Evolutionary conservation across 1,140 invertebrate genomes (phyloP), one percentile per base, ranked within the genome.

Genomic region (Drosophila novamexicana): DNA sequence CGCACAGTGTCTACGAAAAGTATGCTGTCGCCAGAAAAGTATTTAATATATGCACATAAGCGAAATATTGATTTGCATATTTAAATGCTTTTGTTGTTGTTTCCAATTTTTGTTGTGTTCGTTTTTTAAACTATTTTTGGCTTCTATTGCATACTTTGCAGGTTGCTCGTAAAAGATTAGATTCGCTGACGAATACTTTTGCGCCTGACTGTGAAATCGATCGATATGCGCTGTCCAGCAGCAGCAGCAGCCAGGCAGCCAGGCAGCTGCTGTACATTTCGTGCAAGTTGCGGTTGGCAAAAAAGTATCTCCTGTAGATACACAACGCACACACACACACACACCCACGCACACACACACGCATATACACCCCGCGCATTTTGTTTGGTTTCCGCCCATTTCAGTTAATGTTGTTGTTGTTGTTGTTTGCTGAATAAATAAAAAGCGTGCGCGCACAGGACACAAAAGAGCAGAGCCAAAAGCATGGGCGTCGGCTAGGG

Each of bases 151-250:
- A 37, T 37, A 36, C 52, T 54, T 54, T 54, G 14, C 8, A 18
- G 34, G 14, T 16, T 18, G 14, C 10, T 37, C 7, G 34, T 12
- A 53, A 53, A 16, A 53, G 32, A n/a, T n/a, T 6, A 9, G 49
- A 53, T 29, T 59, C 10, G 8, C 69, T 67, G 71, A 79, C 36
- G 6, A 45, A 58, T 58, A 52, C 39, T 39, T 22, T 14, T 37
- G 1, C 7, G 7, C 12, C 6, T 54, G 34, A 83, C 59, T 53
- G 65, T 49, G 6, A 12, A 64, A 32, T 57, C 69, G 72, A 86
- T 86, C 82, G 83, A 86, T 88, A 85, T 78, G 76, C 59, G 34
- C 49, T 75, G 77, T 84, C 81, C 77, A 73, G 81, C 78, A 77
- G 78, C 66, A 86, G 78, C 76, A 82, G 74, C 81, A 18, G 18